phyloP scores from a whole-genome alignment of 2,888 invertebrate genomes.

The Priocnemis perturbator region DNA sequence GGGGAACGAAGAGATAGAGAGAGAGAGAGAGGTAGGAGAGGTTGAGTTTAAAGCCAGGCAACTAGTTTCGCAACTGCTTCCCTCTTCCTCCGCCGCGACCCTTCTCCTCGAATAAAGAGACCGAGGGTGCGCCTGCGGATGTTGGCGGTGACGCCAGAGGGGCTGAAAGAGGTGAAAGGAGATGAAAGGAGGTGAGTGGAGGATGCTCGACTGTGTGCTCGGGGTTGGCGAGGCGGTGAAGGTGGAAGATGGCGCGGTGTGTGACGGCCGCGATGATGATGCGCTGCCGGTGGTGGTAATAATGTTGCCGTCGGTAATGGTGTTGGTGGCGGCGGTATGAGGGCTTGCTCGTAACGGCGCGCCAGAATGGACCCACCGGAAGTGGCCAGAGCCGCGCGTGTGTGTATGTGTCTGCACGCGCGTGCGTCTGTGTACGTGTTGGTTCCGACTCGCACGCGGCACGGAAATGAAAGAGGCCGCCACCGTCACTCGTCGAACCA shows the following conservation, averaged over 20 bases:
- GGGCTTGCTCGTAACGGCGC: constrained; percentile 26
- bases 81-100: constrained; percentile 17
- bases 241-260: no score
- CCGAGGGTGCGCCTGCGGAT: constrained; percentile 35
- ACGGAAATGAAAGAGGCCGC: constrained; percentile 62
- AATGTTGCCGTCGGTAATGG: no score
- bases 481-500: constrained; percentile 12
- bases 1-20: not conserved
- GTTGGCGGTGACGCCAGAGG: constrained; percentile 5
- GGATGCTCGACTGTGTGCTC: constrained; percentile 6
- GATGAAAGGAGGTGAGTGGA: constrained; percentile 3
- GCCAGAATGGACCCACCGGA: constrained; percentile 43
- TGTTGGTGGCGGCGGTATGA: not conserved
- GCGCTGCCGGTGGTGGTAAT: not conserved
- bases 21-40: not conserved
- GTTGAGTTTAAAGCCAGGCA: constrained; percentile 24
- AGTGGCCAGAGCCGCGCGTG: no score
- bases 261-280: no score
- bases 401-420: no score
- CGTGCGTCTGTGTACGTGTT: constrained; percentile 32
- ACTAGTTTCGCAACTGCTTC: constrained; percentile 56
- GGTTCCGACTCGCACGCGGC: constrained; percentile 47
- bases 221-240: not conserved
- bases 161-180: constrained; percentile 11
- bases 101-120: constrained; percentile 37